phyloP scores from a whole-genome alignment of 2,113 vertebrate species.

The Sinocyclocheilus rhinocerous region DNA sequence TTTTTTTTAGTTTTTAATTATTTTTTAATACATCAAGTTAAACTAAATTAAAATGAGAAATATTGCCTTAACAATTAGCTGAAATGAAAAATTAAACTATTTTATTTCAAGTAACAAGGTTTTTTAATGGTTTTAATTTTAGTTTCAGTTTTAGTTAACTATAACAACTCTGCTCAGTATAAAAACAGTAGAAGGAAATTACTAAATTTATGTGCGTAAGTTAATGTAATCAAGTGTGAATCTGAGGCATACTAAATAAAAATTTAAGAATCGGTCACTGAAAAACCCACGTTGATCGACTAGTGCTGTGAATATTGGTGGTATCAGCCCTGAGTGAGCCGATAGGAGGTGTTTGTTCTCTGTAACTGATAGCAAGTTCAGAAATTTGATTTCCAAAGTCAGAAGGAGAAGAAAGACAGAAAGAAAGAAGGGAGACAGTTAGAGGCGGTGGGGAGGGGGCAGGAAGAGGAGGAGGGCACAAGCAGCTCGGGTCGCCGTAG shows the following conservation, averaged over 20 bases:
- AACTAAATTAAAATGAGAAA: too few relatives aligned
- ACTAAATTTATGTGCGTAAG: not conserved
- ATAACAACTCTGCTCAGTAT: not conserved
- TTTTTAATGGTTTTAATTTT: not conserved
- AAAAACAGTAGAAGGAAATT: not conserved
- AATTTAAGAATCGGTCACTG: not conserved
- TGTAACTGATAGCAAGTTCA: slow-evolving; percentile 70
- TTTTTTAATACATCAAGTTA: too few relatives aligned
- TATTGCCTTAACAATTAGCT: too few relatives aligned
- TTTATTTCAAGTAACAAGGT: too few relatives aligned
- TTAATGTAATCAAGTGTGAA: not conserved
- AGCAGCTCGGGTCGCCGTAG: slow-evolving; percentile 74
- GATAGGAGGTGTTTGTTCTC: slow-evolving; percentile 53
- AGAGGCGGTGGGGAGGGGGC: slow-evolving; percentile 46
- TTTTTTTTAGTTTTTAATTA: not conserved
- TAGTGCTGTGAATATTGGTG: not conserved
- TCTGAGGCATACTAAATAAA: not conserved
- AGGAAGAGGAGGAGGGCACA: slow-evolving; percentile 60
- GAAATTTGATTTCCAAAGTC: slow-evolving; percentile 73
- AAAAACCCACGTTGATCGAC: not conserved
- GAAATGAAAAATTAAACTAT: too few relatives aligned
- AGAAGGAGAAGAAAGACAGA: slow-evolving; percentile 60
- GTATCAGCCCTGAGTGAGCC: slow-evolving; percentile 23
- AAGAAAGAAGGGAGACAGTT: slow-evolving; percentile 55
- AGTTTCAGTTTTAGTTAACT: not conserved